A percentile compares a stretch with the other conserved stretches of the same genome.
Conservation (phyloP, 2,888 invertebrate genomes). For the Drosophila nr. perissopoda region DNA sequence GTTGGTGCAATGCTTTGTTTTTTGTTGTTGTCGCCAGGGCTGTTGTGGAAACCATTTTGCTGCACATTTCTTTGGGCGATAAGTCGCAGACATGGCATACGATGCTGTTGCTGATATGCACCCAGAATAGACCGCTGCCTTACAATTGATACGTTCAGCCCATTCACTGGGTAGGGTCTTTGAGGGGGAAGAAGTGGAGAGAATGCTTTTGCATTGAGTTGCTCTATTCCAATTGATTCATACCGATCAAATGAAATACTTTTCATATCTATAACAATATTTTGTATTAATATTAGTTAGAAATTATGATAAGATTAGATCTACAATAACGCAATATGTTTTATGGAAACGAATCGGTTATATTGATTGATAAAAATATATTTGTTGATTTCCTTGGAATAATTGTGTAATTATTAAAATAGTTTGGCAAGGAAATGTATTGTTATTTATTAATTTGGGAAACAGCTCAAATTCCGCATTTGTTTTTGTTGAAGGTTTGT, state of each 20-base stretch:
- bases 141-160: constrained; percentile 52
- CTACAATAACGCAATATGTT: no score
- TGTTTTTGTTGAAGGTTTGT: not conserved
- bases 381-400: not conserved
- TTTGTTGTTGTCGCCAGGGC: constrained; percentile 4
- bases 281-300: not conserved
- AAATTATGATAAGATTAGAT: not conserved
- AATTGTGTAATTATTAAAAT: not conserved
- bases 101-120: constrained; percentile 66
- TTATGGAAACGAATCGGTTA: not conserved
- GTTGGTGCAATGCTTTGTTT: constrained; percentile 33
- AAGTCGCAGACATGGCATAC: constrained; percentile 82
- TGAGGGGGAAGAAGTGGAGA: not conserved
- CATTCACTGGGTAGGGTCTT: constrained; percentile 29
- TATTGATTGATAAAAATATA: not conserved
- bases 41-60: constrained; percentile 67
- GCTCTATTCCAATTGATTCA: not conserved
- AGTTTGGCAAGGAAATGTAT: not conserved
- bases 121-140: constrained; percentile 44
- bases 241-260: not conserved
- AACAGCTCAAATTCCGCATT: not conserved
- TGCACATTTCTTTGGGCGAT: constrained; percentile 79
- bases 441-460: not conserved
- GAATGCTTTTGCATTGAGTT: not conserved
- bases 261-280: not conserved